These are phyloP conservation scores for Nomada hirtipes DNA, from an alignment of 2,888 invertebrate species.

Conservation along the genomic window DNA sequence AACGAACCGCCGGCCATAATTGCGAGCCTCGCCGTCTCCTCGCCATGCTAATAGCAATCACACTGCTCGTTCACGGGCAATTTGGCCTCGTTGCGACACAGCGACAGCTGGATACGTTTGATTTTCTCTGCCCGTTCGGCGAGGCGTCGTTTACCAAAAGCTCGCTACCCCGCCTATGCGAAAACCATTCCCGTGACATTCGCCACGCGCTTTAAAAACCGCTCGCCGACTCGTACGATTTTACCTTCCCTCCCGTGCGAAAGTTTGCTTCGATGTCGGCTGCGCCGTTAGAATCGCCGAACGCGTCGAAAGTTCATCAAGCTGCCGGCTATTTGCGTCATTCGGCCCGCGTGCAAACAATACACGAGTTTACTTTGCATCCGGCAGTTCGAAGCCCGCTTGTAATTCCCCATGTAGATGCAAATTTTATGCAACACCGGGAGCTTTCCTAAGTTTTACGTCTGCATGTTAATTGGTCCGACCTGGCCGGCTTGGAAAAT, in stretches of 20 bases:
- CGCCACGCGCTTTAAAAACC: not conserved
- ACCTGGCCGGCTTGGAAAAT: slow-evolving; percentile 11
- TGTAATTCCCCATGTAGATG: slow-evolving; percentile 53
- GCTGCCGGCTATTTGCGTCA: slow-evolving; percentile 15
- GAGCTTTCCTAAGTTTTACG: slow-evolving; percentile 36
- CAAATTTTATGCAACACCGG: slow-evolving; percentile 52
- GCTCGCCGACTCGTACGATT: not conserved
- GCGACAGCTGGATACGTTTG: not conserved
- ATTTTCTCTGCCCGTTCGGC: not conserved
- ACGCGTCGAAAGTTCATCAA: slow-evolving; percentile 10
- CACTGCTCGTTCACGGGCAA: slow-evolving; percentile 47
- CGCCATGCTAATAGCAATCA: slow-evolving; percentile 57
- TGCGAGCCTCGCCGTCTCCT: slow-evolving; percentile 39
- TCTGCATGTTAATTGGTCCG: slow-evolving; percentile 50
- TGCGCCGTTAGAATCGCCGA: not conserved
- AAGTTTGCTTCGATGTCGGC: not conserved
- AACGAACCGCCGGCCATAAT: slow-evolving; percentile 58
- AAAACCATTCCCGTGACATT: not conserved
- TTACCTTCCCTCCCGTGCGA: not conserved
- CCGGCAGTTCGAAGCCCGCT: not conserved
- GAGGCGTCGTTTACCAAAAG: not conserved
- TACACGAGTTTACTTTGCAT: slow-evolving; percentile 11
- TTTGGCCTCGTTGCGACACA: slow-evolving; percentile 21
- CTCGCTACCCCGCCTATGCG: not conserved
- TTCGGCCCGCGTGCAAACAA: slow-evolving; percentile 6